These are phyloP conservation scores for Sander lucioperca DNA, from an alignment of 2,113 vertebrate genomes.

Conservation along the genomic window DNA sequence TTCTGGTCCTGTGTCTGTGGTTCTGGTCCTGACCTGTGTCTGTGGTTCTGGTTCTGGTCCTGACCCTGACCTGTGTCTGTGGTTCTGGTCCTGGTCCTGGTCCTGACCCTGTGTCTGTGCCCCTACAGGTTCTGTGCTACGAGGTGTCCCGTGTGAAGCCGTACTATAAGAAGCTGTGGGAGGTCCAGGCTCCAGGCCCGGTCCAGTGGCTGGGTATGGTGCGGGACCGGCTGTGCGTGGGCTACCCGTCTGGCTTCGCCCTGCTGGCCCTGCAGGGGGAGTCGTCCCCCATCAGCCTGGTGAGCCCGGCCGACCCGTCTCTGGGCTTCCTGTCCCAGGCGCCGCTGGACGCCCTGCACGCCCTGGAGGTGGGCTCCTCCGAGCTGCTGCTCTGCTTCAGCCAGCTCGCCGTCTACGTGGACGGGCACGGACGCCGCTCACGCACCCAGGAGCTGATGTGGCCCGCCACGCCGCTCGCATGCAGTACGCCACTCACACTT, in stretches of 20 bases:
- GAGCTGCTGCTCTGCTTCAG: slow-evolving; percentile 98
- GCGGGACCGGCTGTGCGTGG: slow-evolving; percentile 93
- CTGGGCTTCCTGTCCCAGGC: slow-evolving; percentile 94
- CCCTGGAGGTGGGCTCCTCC: slow-evolving; percentile 88
- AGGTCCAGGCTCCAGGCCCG: slow-evolving; percentile 89
- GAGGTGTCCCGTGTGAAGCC: slow-evolving; percentile 92
- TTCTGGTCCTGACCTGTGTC: no score
- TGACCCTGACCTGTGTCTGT: no score
- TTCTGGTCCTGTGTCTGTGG: no score
- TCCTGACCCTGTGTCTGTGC: neutral
- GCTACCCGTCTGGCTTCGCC: slow-evolving; percentile 95
- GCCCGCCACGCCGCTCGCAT: slow-evolving; percentile 94
- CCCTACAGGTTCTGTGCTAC: slow-evolving; percentile 89
- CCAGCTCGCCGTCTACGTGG: slow-evolving; percentile 95
- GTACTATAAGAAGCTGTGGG: slow-evolving; percentile 89
- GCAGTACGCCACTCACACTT: slow-evolving; percentile 84
- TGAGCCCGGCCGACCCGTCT: slow-evolving; percentile 92
- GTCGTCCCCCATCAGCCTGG: slow-evolving; percentile 92
- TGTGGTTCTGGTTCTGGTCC: no score
- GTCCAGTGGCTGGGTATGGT: slow-evolving; percentile 95
- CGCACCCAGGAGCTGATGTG: slow-evolving; percentile 97
- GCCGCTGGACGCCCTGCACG: slow-evolving; percentile 94
- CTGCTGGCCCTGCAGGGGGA: slow-evolving; percentile 95
- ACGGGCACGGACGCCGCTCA: slow-evolving; percentile 92
- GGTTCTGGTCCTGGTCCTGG: no score